A percentile compares a stretch with the other conserved stretches of the same genome.
These are phyloP conservation scores for Acromyrmex charruanus DNA, from an alignment of 1,140 invertebrate genomes.

Conservation along the genomic window DNA sequence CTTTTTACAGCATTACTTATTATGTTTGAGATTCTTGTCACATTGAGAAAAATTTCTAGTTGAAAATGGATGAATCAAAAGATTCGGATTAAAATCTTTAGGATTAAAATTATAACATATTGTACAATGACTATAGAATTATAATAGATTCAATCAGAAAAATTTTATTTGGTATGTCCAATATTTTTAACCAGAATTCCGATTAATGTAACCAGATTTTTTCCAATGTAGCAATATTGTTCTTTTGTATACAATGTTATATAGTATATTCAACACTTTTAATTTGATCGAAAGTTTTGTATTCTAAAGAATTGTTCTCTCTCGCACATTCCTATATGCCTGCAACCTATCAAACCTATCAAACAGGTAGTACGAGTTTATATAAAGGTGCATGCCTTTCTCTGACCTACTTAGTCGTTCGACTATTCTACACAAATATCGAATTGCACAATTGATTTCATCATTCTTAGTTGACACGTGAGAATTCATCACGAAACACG, in stretches of 20 bases:
- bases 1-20: too few species aligned
- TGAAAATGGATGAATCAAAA: too few species aligned
- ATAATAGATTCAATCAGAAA: too few species aligned
- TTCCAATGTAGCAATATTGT: too few species aligned
- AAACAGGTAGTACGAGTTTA: constrained; percentile 53
- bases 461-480: not conserved
- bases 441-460: constrained; percentile 19
- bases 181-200: too few species aligned
- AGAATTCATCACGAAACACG: not conserved
- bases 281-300: not conserved
- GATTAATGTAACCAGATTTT: too few species aligned
- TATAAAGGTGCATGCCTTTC: constrained; percentile 42
- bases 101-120: too few species aligned
- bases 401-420: constrained; percentile 53
- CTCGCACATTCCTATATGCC: not conserved
- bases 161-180: too few species aligned
- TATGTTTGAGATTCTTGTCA: too few species aligned
- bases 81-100: too few species aligned
- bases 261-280: not conserved
- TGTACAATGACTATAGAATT: too few species aligned
- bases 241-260: not conserved
- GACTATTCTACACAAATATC: constrained; percentile 36
- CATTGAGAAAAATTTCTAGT: too few species aligned
- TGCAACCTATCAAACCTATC: constrained; percentile 28
- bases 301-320: not conserved